These are phyloP conservation scores for Globia sparganii DNA, from an alignment of 2,888 invertebrate species.

Conservation along the genomic window DNA sequence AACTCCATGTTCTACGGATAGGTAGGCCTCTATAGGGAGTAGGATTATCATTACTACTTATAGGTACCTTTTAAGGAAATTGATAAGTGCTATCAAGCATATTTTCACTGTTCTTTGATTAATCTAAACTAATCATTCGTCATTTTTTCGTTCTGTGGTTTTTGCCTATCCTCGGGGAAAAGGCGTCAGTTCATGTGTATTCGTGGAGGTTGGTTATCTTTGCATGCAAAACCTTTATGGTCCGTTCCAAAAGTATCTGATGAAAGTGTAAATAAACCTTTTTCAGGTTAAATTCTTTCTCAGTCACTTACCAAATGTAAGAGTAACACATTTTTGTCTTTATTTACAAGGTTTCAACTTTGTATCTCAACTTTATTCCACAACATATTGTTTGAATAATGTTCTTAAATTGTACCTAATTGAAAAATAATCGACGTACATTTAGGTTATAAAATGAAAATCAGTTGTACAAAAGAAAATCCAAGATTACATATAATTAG, in stretches of 20 bases:
- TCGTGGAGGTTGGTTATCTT: not conserved
- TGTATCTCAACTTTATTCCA: not conserved
- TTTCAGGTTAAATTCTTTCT: not conserved
- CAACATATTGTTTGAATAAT: not conserved
- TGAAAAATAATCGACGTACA: not conserved
- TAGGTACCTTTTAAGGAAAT: not conserved
- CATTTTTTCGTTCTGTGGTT: not conserved
- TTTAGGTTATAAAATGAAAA: not conserved
- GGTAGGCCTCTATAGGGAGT: not conserved
- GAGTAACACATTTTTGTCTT: not conserved
- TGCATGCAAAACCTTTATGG: not conserved
- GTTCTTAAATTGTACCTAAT: not conserved
- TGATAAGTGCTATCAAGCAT: not conserved
- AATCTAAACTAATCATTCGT: too few species aligned
- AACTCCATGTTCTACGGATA: conserved; percentile 53
- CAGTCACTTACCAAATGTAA: not conserved
- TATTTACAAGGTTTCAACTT: not conserved
- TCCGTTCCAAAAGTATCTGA: not conserved
- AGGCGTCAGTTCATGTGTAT: not conserved
- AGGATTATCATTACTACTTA: not conserved
- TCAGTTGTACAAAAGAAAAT: too few species aligned
- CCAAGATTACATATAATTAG: not conserved
- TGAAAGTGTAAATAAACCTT: too few species aligned
- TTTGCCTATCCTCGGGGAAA: not conserved
- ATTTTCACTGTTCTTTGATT: not conserved